phyloP scores from a whole-genome alignment of 2,797 vertebrate species.

The Rhinogobio ventralis region DNA sequence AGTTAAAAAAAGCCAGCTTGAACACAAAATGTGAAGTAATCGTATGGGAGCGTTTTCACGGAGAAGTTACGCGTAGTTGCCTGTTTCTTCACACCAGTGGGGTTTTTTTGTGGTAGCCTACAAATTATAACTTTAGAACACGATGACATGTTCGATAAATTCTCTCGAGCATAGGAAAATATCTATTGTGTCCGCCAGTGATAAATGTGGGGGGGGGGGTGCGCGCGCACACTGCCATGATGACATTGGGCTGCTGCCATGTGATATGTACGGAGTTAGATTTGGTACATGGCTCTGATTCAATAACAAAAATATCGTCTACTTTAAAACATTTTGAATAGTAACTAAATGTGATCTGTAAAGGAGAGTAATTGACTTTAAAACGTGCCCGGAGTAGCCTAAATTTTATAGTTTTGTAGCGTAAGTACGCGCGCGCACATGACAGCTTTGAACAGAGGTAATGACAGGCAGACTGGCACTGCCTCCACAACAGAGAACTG shows the following conservation, averaged over 20 bases:
- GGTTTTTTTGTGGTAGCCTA: background rate
- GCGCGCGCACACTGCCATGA: slow-evolving; percentile 13
- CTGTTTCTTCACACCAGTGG: background rate
- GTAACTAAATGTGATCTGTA: background rate
- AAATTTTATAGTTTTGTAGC: background rate
- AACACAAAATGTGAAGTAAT: background rate
- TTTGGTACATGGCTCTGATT: background rate
- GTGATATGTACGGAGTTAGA: background rate
- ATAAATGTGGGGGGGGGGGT: background rate
- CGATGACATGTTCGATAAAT: background rate
- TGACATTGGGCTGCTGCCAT: slow-evolving; percentile 10
- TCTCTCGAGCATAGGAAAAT: background rate
- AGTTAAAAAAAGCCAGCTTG: background rate
- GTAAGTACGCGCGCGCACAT: background rate
- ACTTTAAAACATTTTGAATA: background rate
- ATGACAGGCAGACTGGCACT: background rate
- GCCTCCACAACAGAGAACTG: background rate
- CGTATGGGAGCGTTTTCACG: background rate
- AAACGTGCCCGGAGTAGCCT: background rate
- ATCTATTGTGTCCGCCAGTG: background rate
- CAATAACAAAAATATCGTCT: background rate
- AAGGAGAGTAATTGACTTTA: background rate
- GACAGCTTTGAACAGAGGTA: background rate
- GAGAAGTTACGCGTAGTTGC: background rate
- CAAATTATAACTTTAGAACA: background rate